phyloP scores from a whole-genome alignment of 2,797 vertebrate genomes.

The Tokudaia muenninki region DNA sequence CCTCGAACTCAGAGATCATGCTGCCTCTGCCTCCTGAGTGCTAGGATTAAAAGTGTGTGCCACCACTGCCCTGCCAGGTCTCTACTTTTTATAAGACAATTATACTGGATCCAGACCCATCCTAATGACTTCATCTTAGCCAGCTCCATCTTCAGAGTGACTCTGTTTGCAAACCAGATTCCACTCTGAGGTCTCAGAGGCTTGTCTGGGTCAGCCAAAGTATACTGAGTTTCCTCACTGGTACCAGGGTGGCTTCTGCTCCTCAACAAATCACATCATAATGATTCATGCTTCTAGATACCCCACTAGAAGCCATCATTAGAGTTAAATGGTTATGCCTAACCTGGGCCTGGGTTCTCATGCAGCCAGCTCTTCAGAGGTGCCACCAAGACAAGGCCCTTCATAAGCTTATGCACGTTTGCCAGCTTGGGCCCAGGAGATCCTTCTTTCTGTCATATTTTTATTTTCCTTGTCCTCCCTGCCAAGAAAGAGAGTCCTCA shows the following conservation, averaged over 20 bases:
- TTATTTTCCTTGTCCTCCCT: slow-evolving; percentile 59
- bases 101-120: background rate
- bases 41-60: background rate
- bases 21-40: background rate
- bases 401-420: too few relatives aligned
- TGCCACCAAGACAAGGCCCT: background rate
- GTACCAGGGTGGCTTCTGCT: background rate
- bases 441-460: slow-evolving; percentile 26
- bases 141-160: background rate
- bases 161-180: background rate
- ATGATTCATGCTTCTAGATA: background rate
- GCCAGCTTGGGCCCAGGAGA: rapidly evolving
- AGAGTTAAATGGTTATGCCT: background rate
- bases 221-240: background rate
- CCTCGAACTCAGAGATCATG: background rate
- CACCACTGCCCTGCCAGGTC: background rate
- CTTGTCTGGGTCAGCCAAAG: background rate
- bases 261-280: rapidly evolving
- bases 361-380: background rate
- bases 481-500: slow-evolving; percentile 42
- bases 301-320: background rate
- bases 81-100: background rate
- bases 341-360: rapidly evolving
- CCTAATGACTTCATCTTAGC: background rate
- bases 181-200: background rate